phyloP scores from a whole-genome alignment of 2,888 invertebrate species.

The Poecilobothrus nobilitatus region DNA sequence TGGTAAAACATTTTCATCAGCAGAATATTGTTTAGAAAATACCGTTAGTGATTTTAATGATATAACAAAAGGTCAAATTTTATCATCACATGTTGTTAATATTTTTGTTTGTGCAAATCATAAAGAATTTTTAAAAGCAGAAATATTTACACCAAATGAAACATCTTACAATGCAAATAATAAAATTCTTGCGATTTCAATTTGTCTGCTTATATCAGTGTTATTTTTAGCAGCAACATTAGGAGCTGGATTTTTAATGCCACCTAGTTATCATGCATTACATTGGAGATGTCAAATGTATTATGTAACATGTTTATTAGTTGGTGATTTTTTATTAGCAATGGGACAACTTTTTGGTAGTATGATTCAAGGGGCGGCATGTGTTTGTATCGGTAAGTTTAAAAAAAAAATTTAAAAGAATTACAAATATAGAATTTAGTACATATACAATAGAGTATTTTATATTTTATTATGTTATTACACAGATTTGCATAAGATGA shows the following conservation, averaged over 20 bases:
- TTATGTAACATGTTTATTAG: constrained; percentile 68
- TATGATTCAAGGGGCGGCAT: neutral
- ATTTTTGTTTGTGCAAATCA: constrained; percentile 54
- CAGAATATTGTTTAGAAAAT: constrained; percentile 29
- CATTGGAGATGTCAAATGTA: constrained; percentile 86
- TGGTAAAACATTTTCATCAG: constrained; percentile 33
- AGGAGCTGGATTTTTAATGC: constrained; percentile 68
- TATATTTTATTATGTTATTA: no score
- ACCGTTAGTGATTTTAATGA: constrained; percentile 15
- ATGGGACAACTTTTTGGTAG: constrained; percentile 61
- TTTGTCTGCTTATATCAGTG: constrained; percentile 69
- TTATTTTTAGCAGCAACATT: constrained; percentile 74
- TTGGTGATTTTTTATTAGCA: constrained; percentile 71
- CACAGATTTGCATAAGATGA: no score
- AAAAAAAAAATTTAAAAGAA: neutral
- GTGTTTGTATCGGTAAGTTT: neutral
- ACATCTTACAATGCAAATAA: constrained; percentile 45
- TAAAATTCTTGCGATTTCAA: constrained; percentile 53
- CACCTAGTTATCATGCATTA: constrained; percentile 74
- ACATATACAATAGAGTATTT: no score
- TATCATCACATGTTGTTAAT: constrained; percentile 41
- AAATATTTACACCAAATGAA: constrained; percentile 25
- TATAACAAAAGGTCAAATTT: constrained; percentile 18
- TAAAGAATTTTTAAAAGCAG: constrained; percentile 42
- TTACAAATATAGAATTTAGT: no score